phyloP scores from a whole-genome alignment of 2,797 vertebrate species.

The Characodon lateralis region DNA sequence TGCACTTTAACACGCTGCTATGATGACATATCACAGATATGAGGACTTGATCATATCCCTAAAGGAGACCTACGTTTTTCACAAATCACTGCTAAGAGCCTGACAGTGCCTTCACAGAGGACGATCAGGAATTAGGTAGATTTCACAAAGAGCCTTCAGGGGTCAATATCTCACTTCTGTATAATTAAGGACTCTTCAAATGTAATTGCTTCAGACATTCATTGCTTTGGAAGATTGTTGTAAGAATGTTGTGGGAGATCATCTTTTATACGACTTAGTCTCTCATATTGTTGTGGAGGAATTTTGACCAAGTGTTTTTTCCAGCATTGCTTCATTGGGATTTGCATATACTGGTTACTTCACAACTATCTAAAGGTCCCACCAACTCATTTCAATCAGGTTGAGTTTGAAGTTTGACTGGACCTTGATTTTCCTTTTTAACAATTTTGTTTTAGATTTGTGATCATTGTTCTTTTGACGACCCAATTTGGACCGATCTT shows the following conservation, averaged over 20 bases:
- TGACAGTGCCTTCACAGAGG: neutral
- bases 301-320: too few relatives aligned
- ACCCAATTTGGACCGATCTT: too few relatives aligned
- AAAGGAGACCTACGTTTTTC: neutral
- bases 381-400: too few relatives aligned
- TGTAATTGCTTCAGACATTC: conserved; percentile 1
- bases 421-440: too few relatives aligned
- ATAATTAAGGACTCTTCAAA: conserved; percentile 4
- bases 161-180: conserved; percentile 32
- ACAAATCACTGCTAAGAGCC: neutral
- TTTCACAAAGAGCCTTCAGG: conserved; percentile 7
- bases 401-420: too few relatives aligned
- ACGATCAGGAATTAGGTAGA: conserved; percentile 11
- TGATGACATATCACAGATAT: neutral
- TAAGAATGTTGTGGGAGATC: neutral
- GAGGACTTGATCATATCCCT: neutral
- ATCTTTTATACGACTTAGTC: neutral
- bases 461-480: too few relatives aligned
- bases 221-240: neutral
- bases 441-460: too few relatives aligned
- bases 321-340: too few relatives aligned
- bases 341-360: too few relatives aligned
- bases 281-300: too few relatives aligned
- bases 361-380: too few relatives aligned
- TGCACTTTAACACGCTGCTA: neutral